Evolutionary conservation across 2,888 invertebrate species (phyloP).

Genomic region (Serripes groenlandicus): DNA sequence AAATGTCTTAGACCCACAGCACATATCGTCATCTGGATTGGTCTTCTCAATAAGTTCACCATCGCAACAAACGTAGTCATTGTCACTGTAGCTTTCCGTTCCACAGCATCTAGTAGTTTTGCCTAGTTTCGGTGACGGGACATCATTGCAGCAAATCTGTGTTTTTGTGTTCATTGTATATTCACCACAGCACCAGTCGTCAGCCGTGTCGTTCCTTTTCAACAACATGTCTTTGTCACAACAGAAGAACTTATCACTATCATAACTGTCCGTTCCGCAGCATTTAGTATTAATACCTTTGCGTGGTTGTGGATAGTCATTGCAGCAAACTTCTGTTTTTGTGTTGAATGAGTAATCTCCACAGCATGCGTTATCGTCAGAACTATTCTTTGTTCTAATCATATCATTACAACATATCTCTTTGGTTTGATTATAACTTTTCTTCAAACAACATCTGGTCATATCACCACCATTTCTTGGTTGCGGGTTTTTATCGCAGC

Average conservation of each 20-base stretch:
- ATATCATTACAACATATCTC: conserved; percentile 53
- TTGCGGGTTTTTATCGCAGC: conserved; percentile 52
- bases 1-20: conserved; percentile 49
- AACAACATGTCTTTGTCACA: conserved; percentile 44
- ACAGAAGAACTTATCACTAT: conserved; percentile 53
- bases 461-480: conserved; percentile 32
- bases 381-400: conserved; percentile 49
- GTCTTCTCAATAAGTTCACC: conserved; percentile 37
- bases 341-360: conserved; percentile 53
- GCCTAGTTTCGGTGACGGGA: conserved; percentile 31
- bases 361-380: conserved; percentile 61
- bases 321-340: conserved; percentile 53
- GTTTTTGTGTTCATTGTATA: conserved; percentile 51
- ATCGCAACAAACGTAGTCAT: conserved; percentile 46
- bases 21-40: conserved; percentile 40
- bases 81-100: conserved; percentile 35
- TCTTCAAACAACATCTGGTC: conserved; percentile 48
- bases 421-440: conserved; percentile 50
- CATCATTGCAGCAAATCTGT: conserved; percentile 51
- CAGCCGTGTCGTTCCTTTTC: conserved; percentile 26
- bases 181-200: conserved; percentile 59
- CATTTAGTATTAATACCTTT: conserved; percentile 51
- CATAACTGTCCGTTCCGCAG: conserved; percentile 52
- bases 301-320: conserved; percentile 50
- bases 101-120: conserved; percentile 52